A percentile compares a stretch with the other conserved stretches of the same genome.
Evolutionary conservation across 2,888 invertebrate species (phyloP).

Genomic region (Leucozona laternaria): DNA sequence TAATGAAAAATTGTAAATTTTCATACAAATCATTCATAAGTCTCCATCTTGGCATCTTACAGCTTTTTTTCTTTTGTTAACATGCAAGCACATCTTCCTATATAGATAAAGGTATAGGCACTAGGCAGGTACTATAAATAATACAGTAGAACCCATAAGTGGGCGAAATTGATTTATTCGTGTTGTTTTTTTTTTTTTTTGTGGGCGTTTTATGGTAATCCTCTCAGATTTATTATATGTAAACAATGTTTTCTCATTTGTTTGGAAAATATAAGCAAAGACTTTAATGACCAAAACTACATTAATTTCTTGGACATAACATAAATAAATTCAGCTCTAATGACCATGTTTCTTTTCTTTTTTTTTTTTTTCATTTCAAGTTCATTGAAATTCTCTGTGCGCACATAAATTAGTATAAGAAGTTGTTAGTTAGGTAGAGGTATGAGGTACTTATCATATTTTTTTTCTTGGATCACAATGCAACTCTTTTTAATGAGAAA

Average conservation of each 20-base stretch:
- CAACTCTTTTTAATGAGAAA: conserved; percentile 52
- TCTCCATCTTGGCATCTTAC: background rate
- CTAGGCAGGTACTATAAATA: background rate
- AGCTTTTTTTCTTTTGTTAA: background rate
- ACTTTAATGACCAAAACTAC: conserved; percentile 26
- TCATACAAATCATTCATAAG: conserved; percentile 20
- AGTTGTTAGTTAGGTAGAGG: no score
- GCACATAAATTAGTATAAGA: conserved; percentile 50
- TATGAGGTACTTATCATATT: background rate
- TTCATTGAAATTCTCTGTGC: conserved; percentile 58
- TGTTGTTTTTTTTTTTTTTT: background rate
- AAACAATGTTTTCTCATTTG: conserved; percentile 24
- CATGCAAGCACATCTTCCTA: background rate
- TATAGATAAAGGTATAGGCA: background rate
- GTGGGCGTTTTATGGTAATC: conserved; percentile 21
- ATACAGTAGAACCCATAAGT: conserved; percentile 23
- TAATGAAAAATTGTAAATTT: conserved; percentile 10
- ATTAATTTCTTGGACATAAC: conserved; percentile 25
- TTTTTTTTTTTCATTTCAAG: conserved; percentile 21
- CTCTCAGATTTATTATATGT: conserved; percentile 31
- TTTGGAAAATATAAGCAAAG: background rate
- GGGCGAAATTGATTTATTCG: conserved; percentile 20
- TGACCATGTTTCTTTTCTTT: conserved; percentile 9
- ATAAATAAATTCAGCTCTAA: conserved; percentile 49
- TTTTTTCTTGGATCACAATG: conserved; percentile 25